Percentiles rank a stretch among this genome's conserved stretches.
Evolutionary conservation across 1,140 invertebrate species (phyloP).

Genomic region (Nasonia longicornis): DNA sequence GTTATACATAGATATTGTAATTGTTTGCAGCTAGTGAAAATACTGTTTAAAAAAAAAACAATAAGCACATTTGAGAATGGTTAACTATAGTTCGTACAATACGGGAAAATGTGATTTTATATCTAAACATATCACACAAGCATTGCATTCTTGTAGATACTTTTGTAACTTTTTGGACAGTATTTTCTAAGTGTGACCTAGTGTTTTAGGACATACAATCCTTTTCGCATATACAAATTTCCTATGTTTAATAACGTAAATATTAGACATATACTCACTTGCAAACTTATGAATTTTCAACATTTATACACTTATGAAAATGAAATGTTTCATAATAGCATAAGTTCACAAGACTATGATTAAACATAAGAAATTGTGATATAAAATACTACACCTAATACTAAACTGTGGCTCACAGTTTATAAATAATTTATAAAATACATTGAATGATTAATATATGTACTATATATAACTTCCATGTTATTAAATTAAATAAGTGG

Average conservation of each 20-base stretch:
- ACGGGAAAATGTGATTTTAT: too few relatives aligned
- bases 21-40: not conserved
- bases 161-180: constrained; percentile 7
- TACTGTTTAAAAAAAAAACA: not conserved
- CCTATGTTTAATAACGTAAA: not conserved
- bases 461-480: not conserved
- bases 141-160: not conserved
- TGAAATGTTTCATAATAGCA: not conserved
- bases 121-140: not conserved
- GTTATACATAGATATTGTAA: not conserved
- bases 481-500: not conserved
- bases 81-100: too few relatives aligned
- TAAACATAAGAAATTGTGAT: constrained; percentile 19
- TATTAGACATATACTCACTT: not conserved
- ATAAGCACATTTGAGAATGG: too few relatives aligned
- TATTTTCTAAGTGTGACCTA: not conserved
- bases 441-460: not conserved
- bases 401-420: not conserved
- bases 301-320: not conserved
- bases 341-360: not conserved
- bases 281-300: not conserved
- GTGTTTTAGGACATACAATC: too few relatives aligned
- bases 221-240: too few relatives aligned
- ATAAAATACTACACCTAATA: constrained; percentile 29
- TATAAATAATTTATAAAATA: not conserved